Evolutionary conservation across 2,888 invertebrate species (phyloP).

Genomic region (Hermaeophaga mercurialis): DNA sequence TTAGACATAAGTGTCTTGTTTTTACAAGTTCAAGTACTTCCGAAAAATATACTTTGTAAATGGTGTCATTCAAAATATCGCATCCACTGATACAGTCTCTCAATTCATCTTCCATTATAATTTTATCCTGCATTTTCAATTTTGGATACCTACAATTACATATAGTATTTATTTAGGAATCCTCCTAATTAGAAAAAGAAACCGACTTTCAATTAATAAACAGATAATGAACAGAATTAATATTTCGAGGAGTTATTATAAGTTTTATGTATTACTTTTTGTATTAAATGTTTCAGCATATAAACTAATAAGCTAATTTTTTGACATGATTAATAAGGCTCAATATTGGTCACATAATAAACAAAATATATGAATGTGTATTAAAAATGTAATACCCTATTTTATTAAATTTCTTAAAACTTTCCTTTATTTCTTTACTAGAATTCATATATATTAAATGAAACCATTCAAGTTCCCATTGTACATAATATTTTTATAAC

Average conservation of each 20-base stretch:
- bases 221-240: too few relatives aligned
- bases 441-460: constrained; percentile 22
- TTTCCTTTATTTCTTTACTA: not conserved
- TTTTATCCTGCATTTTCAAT: constrained; percentile 15
- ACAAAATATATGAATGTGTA: too few relatives aligned
- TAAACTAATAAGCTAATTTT: too few relatives aligned
- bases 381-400: constrained; percentile 19
- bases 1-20: constrained; percentile 20
- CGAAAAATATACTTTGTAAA: constrained; percentile 20
- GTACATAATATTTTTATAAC: constrained; percentile 23
- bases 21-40: constrained; percentile 16
- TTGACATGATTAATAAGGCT: too few relatives aligned
- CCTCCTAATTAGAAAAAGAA: too few relatives aligned
- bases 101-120: constrained; percentile 11
- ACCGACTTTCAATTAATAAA: too few relatives aligned
- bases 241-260: too few relatives aligned
- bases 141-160: too few relatives aligned
- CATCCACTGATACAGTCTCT: not conserved
- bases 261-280: too few relatives aligned
- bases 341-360: too few relatives aligned
- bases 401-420: constrained; percentile 23
- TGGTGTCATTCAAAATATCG: not conserved
- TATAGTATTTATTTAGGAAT: too few relatives aligned
- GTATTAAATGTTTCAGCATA: too few relatives aligned
- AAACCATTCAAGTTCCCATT: constrained; percentile 33